phyloP scores from a whole-genome alignment of 2,888 invertebrate genomes.

The Acrocyrtus sp. region DNA sequence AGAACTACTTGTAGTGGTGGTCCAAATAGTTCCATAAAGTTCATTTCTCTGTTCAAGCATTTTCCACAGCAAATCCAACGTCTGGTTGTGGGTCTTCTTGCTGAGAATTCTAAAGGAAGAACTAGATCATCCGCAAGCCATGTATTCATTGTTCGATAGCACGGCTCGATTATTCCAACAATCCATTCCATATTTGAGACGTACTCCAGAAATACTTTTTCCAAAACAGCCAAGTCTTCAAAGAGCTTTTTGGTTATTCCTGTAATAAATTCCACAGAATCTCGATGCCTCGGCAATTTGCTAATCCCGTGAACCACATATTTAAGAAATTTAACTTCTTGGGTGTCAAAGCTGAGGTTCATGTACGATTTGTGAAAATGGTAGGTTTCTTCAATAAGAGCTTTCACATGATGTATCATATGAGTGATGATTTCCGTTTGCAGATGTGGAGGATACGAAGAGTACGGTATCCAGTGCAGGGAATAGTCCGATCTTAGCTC shows the following conservation, averaged over 20 bases:
- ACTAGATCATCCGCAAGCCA: constrained; percentile 29
- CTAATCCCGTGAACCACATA: constrained; percentile 40
- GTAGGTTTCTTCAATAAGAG: constrained; percentile 38
- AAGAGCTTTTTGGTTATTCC: constrained; percentile 36
- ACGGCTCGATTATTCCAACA: constrained; percentile 33
- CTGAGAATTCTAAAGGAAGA: constrained; percentile 22
- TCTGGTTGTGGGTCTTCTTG: neutral
- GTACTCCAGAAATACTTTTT: constrained; percentile 29
- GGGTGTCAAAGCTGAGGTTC: constrained; percentile 43
- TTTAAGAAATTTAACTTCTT: constrained; percentile 44
- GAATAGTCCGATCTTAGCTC: constrained; percentile 53
- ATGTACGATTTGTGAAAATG: constrained; percentile 34
- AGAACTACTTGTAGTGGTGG: constrained; percentile 35
- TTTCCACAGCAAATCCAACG: constrained; percentile 7
- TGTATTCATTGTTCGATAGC: constrained; percentile 24
- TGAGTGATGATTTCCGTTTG: constrained; percentile 44
- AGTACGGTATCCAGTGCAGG: constrained; percentile 36
- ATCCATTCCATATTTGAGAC: constrained; percentile 28
- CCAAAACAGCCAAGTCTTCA: constrained; percentile 34
- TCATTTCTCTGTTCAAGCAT: constrained; percentile 3
- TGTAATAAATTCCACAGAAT: constrained; percentile 30
- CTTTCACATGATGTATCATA: constrained; percentile 43
- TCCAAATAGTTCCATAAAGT: constrained; percentile 40
- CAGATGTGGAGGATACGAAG: constrained; percentile 11
- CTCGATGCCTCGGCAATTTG: constrained; percentile 17